Evolutionary conservation across 1,140 invertebrate species (phyloP).

Genomic region (Arctopsyche grandis): DNA sequence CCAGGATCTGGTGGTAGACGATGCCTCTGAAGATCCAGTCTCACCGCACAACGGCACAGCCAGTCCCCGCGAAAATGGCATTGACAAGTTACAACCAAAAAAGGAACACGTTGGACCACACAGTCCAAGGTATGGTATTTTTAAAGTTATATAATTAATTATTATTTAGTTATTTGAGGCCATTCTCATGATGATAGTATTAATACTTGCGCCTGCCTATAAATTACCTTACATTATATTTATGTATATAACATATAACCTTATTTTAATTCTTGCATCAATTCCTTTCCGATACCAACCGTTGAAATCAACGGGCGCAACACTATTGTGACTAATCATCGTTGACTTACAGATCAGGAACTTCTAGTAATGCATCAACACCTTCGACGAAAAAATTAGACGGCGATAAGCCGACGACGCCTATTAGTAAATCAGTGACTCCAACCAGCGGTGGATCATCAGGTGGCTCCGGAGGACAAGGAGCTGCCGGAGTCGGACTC

Average conservation of each 20-base stretch:
- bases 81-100: slow-evolving; percentile 65
- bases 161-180: no score
- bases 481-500: slow-evolving; percentile 61
- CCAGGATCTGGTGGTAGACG: slow-evolving; percentile 92
- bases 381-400: slow-evolving; percentile 83
- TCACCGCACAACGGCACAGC: slow-evolving; percentile 80
- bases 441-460: slow-evolving; percentile 77
- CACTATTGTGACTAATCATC: no score
- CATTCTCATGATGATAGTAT: neutral
- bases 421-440: slow-evolving; percentile 89
- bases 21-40: slow-evolving; percentile 84
- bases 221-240: no score
- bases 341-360: slow-evolving; percentile 70
- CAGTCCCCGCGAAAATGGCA: slow-evolving; percentile 83
- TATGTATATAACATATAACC: no score
- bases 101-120: slow-evolving; percentile 65
- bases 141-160: neutral
- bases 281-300: no score
- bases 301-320: no score
- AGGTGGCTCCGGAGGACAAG: slow-evolving; percentile 62
- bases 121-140: slow-evolving; percentile 60
- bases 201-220: no score
- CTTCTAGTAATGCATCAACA: slow-evolving; percentile 81
- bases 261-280: no score
- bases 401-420: slow-evolving; percentile 84